Evolutionary conservation across 2,888 invertebrate species (phyloP), one percentile per base, ranked within the genome.

Genomic region (Lasioglossum marginatum): DNA sequence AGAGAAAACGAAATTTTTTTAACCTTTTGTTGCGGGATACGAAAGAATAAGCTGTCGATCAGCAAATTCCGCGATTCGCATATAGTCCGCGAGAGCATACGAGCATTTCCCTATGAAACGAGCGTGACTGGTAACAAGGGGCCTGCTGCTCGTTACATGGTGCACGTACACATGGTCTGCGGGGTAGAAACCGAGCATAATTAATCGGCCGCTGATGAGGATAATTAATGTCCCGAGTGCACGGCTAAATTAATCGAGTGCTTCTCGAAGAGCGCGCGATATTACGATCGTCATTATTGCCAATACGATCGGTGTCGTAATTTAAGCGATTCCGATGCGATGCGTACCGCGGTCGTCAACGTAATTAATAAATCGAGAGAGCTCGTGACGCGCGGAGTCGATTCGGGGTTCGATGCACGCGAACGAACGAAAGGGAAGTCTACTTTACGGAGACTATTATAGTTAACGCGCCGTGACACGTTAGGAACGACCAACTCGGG

Each of bases 191-290:
- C 70, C 43, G 14, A 66, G 81, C 82, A 88, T 91, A 89, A 91
- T 92, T 91, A 91, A 91, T 87, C 85, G 87, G 40, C 70, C 80
- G 73, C 84, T 86, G 87, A 89, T 85, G 88, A 85, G 82, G 73
- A 83, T 90, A 91, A 91, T 91, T 90, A 92, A 91, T 86, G 89
- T 91, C 84, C 88, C 82, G 70, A 80, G 83, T 85, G 82, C 81
- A 72, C 43, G 75, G 77, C 57, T 80, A 86, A 91, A 92, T 91
- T 90, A 91, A 91, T 90, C 89, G 86, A 87, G 84, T 71, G 81
- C 43, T 75, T 16, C 85, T 79, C 87, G 89, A 83, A 77, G 74
- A 77, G 63, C 73, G 70, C 52, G 78, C 71, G 78, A 81, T 81
- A 86, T 81, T 77, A 57, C 82, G 63, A 71, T 82, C 79, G 73